phyloP scores from a whole-genome alignment of 2,888 invertebrate species.

The Nephrotoma guestfalica region DNA sequence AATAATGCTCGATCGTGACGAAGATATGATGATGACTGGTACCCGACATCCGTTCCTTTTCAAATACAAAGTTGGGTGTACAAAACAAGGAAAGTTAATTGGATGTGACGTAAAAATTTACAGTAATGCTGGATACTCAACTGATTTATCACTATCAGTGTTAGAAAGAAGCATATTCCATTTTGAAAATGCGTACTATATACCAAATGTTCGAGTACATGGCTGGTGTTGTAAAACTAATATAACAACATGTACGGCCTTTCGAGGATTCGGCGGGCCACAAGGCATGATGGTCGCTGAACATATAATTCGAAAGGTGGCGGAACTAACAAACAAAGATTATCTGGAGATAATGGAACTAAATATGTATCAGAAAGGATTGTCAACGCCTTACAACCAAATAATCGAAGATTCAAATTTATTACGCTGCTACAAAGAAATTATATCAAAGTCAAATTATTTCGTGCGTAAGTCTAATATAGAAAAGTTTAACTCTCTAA shows the following conservation, averaged over 20 bases:
- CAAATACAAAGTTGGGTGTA: slow-evolving; percentile 72
- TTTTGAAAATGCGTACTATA: slow-evolving; percentile 67
- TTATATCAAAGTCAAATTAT: slow-evolving; percentile 50
- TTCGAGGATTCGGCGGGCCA: slow-evolving; percentile 83
- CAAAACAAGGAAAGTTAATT: slow-evolving; percentile 56
- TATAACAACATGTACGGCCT: slow-evolving; percentile 83
- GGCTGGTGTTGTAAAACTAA: slow-evolving; percentile 77
- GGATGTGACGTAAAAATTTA: slow-evolving; percentile 61
- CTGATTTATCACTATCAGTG: slow-evolving; percentile 61
- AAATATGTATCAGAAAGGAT: slow-evolving; percentile 71
- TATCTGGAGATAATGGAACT: slow-evolving; percentile 46
- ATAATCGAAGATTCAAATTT: slow-evolving; percentile 56
- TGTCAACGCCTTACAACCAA: slow-evolving; percentile 65
- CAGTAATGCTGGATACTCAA: slow-evolving; percentile 68
- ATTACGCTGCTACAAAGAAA: slow-evolving; percentile 63
- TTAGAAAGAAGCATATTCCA: slow-evolving; percentile 67
- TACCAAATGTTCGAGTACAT: slow-evolving; percentile 54
- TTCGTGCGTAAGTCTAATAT: slow-evolving; percentile 40
- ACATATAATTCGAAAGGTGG: slow-evolving; percentile 60
- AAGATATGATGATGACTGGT: slow-evolving; percentile 85
- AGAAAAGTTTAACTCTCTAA: slow-evolving; percentile 55
- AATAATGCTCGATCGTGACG: slow-evolving; percentile 81
- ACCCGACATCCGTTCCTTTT: slow-evolving; percentile 78
- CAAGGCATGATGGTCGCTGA: slow-evolving; percentile 84
- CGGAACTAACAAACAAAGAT: slow-evolving; percentile 49